phyloP scores from a whole-genome alignment of 2,888 invertebrate genomes.

The Amitus sp. region DNA sequence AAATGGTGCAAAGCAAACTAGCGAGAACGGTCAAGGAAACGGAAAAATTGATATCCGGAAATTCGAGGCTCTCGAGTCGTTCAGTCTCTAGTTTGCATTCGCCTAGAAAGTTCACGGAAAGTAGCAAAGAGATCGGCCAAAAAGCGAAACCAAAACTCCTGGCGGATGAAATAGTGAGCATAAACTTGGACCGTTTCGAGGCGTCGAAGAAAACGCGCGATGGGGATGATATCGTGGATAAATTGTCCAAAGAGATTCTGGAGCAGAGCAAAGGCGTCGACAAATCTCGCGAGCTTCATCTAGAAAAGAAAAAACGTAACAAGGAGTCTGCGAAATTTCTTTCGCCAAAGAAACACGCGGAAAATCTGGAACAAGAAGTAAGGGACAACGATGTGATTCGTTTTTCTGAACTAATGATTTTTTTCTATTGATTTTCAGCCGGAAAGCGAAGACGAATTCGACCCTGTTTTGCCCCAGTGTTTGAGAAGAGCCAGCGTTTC shows the following conservation, averaged over 20 bases:
- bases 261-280: conserved; percentile 56
- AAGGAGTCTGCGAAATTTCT: neutral
- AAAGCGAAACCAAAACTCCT: conserved; percentile 52
- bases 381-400: neutral
- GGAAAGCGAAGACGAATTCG: neutral
- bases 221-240: conserved; percentile 51
- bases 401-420: neutral
- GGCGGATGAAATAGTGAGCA: conserved; percentile 50
- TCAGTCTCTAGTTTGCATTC: too few relatives aligned
- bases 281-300: conserved; percentile 32
- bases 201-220: conserved; percentile 16
- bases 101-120: neutral
- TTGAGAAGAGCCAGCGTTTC: too few relatives aligned
- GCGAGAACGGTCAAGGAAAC: conserved; percentile 54
- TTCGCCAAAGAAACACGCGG: neutral
- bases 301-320: conserved; percentile 36
- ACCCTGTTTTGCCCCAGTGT: neutral
- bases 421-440: neutral
- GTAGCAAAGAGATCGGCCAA: neutral
- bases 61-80: neutral
- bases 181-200: conserved; percentile 46
- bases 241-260: conserved; percentile 56
- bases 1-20: conserved; percentile 53
- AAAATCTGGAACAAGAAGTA: neutral
- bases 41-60: conserved; percentile 49